A percentile compares a stretch with the other conserved stretches of the same genome.
Conservation (phyloP, 2,888 invertebrate genomes). For the Eugnorisma glareosa region DNA sequence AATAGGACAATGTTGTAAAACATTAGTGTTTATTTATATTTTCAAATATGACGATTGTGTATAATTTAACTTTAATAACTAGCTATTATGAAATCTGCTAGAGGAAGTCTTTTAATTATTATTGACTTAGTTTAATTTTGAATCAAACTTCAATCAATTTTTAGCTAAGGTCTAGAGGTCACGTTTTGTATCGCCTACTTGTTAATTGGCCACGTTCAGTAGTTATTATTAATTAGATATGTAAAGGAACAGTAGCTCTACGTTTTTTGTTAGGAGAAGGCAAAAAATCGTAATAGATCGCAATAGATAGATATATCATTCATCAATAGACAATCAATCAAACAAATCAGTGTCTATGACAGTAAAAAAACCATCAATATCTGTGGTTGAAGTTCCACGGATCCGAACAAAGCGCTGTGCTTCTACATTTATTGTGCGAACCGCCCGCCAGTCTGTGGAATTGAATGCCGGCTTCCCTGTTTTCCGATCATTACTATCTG, state of each 20-base stretch:
- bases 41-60: neutral
- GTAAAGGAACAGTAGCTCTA: constrained; percentile 40
- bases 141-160: neutral
- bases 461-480: neutral
- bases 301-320: constrained; percentile 10
- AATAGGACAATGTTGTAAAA: constrained; percentile 16
- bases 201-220: constrained; percentile 17
- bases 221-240: constrained; percentile 38
- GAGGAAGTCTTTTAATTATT: neutral
- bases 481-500: neutral
- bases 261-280: constrained; percentile 21
- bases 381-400: neutral
- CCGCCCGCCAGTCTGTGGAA: neutral
- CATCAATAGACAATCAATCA: constrained; percentile 26
- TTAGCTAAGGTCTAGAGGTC: neutral
- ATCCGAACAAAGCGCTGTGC: neutral
- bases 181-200: neutral
- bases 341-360: neutral
- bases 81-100: neutral
- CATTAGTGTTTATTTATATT: neutral
- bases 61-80: neutral
- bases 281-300: constrained; percentile 30
- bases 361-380: neutral
- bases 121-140: neutral
- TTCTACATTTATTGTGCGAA: neutral